Evolutionary conservation across 1,140 invertebrate genomes (phyloP), one percentile per base, ranked within the genome.

Genomic region (Caenorhabditis remanei): DNA sequence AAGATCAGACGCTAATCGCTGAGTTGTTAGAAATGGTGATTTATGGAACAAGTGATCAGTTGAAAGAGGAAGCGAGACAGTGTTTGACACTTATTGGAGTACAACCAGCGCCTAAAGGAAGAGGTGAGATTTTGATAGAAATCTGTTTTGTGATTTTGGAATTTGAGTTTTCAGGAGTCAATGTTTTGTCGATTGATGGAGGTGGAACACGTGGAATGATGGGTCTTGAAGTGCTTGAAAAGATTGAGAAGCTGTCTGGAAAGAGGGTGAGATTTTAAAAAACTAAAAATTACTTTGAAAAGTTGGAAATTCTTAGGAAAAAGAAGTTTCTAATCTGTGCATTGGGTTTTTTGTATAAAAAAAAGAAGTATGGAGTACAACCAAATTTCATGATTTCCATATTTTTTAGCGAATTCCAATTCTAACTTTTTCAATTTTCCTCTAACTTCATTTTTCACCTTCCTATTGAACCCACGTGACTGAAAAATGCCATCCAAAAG

Each of bases 151-250:
- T 32, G n/a, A n/a, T 65, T n/a, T 0, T 4, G 13, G n/a, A 41
- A 14, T 4, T 4, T 13, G 16, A 13, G 21, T 13, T 32, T 32
- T 32, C 50, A 82, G 75, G 97, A 7, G 95, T 97, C 43, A 94
- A 96, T 92, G 95, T 98, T 82, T 93, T 98, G 16, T 94, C 96
- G 0, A 96, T 98, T 89, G 97, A 98, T 94, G 97, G 97, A 9
- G 97, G 97, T 50, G 97, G 97, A 82, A 96, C 96, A 83, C 87
- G 91, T 14, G 91, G 92, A 24, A 89, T 92, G 88, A 90, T 92
- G 87, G 92, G 89, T 13, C 79, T 92, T n/a, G 91, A 91, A 67
- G 86, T 92, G 43, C 75, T 92, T 13, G 88, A 85, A 32, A 89
- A 88, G 55, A 21, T 92, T 24, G 92, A 92, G 55, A 89, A 89